Conservation (phyloP, 2,888 invertebrate species). For the Plebejus melissa region DNA sequence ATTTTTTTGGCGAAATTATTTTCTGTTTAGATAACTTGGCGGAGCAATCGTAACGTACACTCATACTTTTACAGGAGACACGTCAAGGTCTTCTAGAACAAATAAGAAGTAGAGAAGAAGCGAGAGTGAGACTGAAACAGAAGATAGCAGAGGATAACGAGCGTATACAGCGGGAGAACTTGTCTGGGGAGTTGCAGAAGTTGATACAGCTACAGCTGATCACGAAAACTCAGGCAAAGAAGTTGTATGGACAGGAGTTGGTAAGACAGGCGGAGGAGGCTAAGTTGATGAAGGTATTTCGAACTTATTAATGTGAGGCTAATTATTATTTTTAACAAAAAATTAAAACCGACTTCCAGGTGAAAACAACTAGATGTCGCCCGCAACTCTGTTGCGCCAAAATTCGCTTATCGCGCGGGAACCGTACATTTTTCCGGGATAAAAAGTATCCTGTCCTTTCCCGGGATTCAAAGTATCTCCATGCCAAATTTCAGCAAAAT, state of each 20-base stretch:
- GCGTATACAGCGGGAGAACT: constrained; percentile 33
- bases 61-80: constrained; percentile 48
- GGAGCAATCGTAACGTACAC: too few species aligned
- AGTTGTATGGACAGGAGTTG: constrained; percentile 41
- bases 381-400: too few species aligned
- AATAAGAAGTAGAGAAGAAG: constrained; percentile 50
- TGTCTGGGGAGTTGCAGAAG: not conserved
- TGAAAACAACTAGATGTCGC: too few species aligned
- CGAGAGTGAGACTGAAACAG: constrained; percentile 44
- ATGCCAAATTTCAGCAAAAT: too few species aligned
- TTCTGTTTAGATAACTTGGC: too few species aligned
- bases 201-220: not conserved
- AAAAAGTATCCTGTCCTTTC: too few species aligned
- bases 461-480: too few species aligned
- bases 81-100: constrained; percentile 57
- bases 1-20: too few species aligned
- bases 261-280: constrained; percentile 42
- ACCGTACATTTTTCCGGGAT: too few species aligned
- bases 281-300: not conserved
- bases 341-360: too few species aligned
- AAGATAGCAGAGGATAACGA: constrained; percentile 47
- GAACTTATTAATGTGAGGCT: not conserved
- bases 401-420: too few species aligned
- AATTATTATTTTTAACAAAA: too few species aligned
- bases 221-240: not conserved